Conservation (phyloP, 92 coral and sea anemone species). For the Zoanthus gigantus region DNA sequence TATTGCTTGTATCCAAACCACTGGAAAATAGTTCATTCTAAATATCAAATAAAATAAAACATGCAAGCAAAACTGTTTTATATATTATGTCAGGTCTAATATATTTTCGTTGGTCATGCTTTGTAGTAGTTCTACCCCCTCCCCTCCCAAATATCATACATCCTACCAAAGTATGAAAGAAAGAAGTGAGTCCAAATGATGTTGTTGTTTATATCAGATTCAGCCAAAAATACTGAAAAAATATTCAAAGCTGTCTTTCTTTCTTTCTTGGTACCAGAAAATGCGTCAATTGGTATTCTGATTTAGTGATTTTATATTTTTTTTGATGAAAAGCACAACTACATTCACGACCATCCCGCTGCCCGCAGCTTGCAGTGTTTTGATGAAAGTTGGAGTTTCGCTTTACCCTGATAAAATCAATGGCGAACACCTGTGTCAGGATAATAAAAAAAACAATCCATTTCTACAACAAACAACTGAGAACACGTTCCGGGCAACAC, state of each 20-base stretch:
- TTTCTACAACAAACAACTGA: conserved; percentile 35
- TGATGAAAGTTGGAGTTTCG: conserved; percentile 20
- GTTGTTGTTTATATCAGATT: conserved; percentile 22
- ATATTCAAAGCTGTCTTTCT: conserved; percentile 7
- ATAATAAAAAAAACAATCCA: conserved; percentile 18
- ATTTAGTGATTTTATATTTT: conserved; percentile 14
- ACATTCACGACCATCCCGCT: conserved; percentile 23
- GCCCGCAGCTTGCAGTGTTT: conserved; percentile 39
- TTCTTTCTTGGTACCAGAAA: conserved; percentile 26
- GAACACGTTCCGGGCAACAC: conserved; percentile 29
- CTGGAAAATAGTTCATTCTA: conserved; percentile 25
- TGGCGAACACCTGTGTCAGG: conserved; percentile 28
- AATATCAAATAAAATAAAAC: conserved; percentile 15
- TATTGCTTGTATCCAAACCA: conserved; percentile 21
- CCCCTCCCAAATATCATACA: conserved; percentile 34
- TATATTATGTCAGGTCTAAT: conserved; percentile 13
- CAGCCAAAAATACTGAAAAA: conserved; percentile 19
- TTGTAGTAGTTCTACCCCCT: conserved; percentile 2
- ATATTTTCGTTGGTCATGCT: conserved; percentile 5
- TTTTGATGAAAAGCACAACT: conserved; percentile 16
- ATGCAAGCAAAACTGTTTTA: conserved; percentile 12
- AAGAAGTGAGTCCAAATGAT: conserved; percentile 15
- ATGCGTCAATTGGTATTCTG: conserved; percentile 25
- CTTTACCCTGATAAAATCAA: conserved; percentile 23
- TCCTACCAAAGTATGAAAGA: background rate